Evolutionary conservation across 2,888 invertebrate species (phyloP), one percentile per base, ranked within the genome.

Genomic region (Aleiodes leptofemur): DNA sequence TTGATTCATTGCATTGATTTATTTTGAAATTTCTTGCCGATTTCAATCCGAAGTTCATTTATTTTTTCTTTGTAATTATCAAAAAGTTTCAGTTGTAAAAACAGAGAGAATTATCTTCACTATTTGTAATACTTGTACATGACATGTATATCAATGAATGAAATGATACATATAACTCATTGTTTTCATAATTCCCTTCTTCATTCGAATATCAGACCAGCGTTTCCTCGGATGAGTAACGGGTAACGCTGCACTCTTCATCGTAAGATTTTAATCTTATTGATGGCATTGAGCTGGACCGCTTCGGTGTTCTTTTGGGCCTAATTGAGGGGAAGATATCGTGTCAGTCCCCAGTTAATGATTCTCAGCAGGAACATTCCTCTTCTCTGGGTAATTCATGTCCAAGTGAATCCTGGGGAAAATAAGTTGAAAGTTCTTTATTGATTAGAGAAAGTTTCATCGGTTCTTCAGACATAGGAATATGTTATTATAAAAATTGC

Each of bases 291-390:
- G 85, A 86, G 29, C 81, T 80, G 38, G 86, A 87, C 78, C 84
- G 83, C 74, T 77, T 77, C 76, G 82, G 77, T 66, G 13, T 75
- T n/a, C 3, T 38, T 53, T 64, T 53, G 53, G 16, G 66, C 43
- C 68, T 70, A 59, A 51, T 61, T 8, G 61, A 59, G 23, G 76
- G 80, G 76, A 72, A 80, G 66, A 34, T 31, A n/a, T 68, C 34
- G 61, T 78, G 84, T 87, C 85, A 86, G 84, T 83, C 85, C 84
- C 86, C 86, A 78, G 78, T 80, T 53, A 77, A 81, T 82, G 80
- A 85, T 77, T 85, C 86, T 88, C 88, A 88, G 86, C 88, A 87
- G 77, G 86, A 87, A 74, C 87, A 87, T 74, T 88, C 87, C 76
- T 87, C 88, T 76, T 86, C 86, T 72, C 87, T 81, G 34, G 86